Evolutionary conservation across 2,797 vertebrate genomes (phyloP), one percentile per base, ranked within the genome.

Genomic region (Tenualosa ilisha): DNA sequence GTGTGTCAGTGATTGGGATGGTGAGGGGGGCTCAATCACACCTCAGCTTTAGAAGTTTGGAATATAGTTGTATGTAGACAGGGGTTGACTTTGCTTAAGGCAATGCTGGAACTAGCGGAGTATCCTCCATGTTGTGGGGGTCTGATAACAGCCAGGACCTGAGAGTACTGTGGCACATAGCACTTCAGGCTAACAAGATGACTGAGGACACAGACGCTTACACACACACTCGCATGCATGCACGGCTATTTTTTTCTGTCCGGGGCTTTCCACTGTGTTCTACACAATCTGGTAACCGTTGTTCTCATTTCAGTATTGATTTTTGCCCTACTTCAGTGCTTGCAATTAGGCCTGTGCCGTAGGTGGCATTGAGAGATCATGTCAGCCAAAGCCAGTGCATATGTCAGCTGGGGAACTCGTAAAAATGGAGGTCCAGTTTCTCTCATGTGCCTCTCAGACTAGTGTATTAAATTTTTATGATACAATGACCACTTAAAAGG

Each of bases 271-370:
- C 26, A 56, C 50, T 82, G 56, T 40, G 22, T 50, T 6, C 15
- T 61, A 12, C 68, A 37, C 49, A 51, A 50, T 17, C 72, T 26
- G 50, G 9, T 46, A 20, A 24, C 40, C 82, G 11, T 65, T 85
- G 56, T 37, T 65, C 84, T 75, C 56, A 37, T 72, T 85, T 83
- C 46, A 12, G 46, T 75, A 85, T 88, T 63, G 84, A 89, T 89
- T 89, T 43, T 82, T 85, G 84, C 68, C 88, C 87, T 56, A 83
- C 59, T 86, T 88, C 83, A 84, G 82, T 81, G 13, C 50, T 61
- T n/a, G 61, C 82, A 82, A 82, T 86, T 87, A 86, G 88, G 54
- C 68, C 86, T 81, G 81, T 13, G 40, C 85, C 61, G 84, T 49
- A 53, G 85, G 86, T 83, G 83, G 82, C 59, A 68, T 81, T 43